Base-by-base conservation (phyloP, 2,797 vertebrate genomes). In the Cephalopachus bancanus region DNA sequence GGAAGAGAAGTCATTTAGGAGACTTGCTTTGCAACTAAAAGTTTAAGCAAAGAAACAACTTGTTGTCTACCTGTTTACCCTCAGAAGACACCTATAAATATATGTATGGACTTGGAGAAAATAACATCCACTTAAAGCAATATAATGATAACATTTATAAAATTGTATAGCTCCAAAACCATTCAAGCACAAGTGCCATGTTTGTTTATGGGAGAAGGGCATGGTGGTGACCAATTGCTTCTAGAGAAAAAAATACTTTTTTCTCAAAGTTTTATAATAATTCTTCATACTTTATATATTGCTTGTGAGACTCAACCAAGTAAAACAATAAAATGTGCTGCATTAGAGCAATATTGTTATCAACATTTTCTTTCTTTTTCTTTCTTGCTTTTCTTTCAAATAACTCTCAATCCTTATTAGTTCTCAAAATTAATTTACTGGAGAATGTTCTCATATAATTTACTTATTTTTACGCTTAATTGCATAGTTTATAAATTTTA, bases 401-500 rank as follows among this genome's bases (percentile, higher is more conserved):
- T 11, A 93, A 74, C 17, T 67, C 5, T 74, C 0, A 44, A 9
- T 51, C 15, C 78, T 3, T 49, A 1, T 2, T 75, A 1, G 2
- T 26, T 93, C 55, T 92, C 72, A 62, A 71, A 94, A 92, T 53
- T 85, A 89, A 64, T 28, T 11, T 85, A 86, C 78, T 79, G 1
- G 59, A 79, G 8, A 74, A 33, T 57, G 83, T 55, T 84, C 30
- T 51, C 3, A 3, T 24, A 49, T 28, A 69, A 94, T 62, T 86
- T 49, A 59, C 20, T 74, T 65, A 71, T 59, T 69, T 9, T 60
- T 87, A 20, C 24, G 44, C 44, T 44, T 69, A 83, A 57, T 44
- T 2, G 79, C 11, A 64, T 59, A 59, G 69, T 67, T 93, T 83
- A 80, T 74, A 87, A 83, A 60, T 80, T 1, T 59, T 28, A 60